These are phyloP conservation scores for Halichondria panicea DNA, from an alignment of 37 sponge, comb jelly and placozoan species.

Conservation along the genomic window DNA sequence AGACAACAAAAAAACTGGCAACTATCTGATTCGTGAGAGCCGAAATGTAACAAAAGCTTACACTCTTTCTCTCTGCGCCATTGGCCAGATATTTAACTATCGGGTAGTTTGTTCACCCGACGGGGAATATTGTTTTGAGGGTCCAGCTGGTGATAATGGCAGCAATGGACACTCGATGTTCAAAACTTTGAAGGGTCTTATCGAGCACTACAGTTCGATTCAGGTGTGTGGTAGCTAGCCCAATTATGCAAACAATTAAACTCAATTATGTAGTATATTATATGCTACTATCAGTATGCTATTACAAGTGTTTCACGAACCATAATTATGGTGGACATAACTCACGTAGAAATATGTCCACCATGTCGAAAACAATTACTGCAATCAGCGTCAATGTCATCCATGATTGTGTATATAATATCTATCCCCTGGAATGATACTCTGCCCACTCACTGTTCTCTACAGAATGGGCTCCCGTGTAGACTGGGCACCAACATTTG, in stretches of 20 bases:
- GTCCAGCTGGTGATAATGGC: not conserved
- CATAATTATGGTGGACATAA: too few relatives aligned
- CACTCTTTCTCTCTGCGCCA: conserved; percentile 51
- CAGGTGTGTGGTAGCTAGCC: not conserved
- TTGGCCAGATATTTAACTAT: conserved; percentile 16
- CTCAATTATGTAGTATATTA: too few relatives aligned
- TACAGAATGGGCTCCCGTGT: conserved; percentile 54
- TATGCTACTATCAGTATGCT: too few relatives aligned
- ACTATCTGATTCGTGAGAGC: conserved; percentile 63
- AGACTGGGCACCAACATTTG: conserved; percentile 24
- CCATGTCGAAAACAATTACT: too few relatives aligned
- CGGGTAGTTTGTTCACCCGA: conserved; percentile 10
- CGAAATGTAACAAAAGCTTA: conserved; percentile 22
- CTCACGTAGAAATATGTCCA: too few relatives aligned
- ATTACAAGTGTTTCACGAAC: too few relatives aligned
- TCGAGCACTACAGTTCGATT: not conserved
- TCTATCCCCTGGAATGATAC: too few relatives aligned
- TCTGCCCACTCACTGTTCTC: not conserved
- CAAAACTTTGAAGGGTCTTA: not conserved
- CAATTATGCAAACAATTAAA: too few relatives aligned
- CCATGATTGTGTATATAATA: too few relatives aligned
- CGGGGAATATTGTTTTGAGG: not conserved
- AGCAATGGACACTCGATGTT: not conserved
- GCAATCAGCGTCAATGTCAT: too few relatives aligned
- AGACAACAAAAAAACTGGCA: conserved; percentile 5